Evolutionary conservation across 2,797 vertebrate species (phyloP).

Genomic region (Takifugu ocellatus): DNA sequence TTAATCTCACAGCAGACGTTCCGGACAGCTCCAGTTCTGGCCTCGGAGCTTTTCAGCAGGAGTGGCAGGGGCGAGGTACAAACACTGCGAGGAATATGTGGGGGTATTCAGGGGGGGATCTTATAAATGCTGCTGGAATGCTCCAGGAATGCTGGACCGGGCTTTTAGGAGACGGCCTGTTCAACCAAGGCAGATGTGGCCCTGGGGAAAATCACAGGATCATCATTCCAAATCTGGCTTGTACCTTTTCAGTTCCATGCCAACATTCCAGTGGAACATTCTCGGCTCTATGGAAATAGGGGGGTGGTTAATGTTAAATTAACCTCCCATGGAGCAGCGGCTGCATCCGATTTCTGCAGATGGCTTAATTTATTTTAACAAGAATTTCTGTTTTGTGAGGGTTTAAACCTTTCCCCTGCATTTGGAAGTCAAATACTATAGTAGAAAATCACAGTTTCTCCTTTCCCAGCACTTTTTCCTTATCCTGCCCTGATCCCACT

Average conservation of each 20-base stretch:
- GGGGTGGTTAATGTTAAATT: constrained; percentile 56
- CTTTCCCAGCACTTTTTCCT: constrained; percentile 7
- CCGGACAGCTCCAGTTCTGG: constrained; percentile 54
- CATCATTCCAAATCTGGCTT: constrained; percentile 60
- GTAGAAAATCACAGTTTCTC: constrained; percentile 31
- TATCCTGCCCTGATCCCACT: constrained; percentile 14
- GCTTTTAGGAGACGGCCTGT: constrained; percentile 43
- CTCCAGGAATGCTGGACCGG: constrained; percentile 61
- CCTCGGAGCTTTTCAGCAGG: constrained; percentile 35
- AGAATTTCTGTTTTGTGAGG: constrained; percentile 40
- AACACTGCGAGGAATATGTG: constrained; percentile 14
- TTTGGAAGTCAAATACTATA: neutral
- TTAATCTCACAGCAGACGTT: constrained; percentile 57
- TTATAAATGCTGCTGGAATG: constrained; percentile 63
- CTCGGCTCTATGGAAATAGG: constrained; percentile 23
- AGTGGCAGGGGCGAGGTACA: constrained; percentile 25
- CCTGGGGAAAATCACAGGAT: constrained; percentile 65
- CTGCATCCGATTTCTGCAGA: constrained; percentile 50
- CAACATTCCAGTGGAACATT: constrained; percentile 49
- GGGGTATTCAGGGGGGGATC: constrained; percentile 22
- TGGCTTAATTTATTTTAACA: constrained; percentile 59
- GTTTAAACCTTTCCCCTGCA: too few species aligned
- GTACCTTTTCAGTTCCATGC: constrained; percentile 49
- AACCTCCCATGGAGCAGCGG: constrained; percentile 35
- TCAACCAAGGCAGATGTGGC: constrained; percentile 66